These are phyloP conservation scores for Pristiophorus japonicus DNA, from an alignment of 2,113 vertebrate species.

Conservation along the genomic window DNA sequence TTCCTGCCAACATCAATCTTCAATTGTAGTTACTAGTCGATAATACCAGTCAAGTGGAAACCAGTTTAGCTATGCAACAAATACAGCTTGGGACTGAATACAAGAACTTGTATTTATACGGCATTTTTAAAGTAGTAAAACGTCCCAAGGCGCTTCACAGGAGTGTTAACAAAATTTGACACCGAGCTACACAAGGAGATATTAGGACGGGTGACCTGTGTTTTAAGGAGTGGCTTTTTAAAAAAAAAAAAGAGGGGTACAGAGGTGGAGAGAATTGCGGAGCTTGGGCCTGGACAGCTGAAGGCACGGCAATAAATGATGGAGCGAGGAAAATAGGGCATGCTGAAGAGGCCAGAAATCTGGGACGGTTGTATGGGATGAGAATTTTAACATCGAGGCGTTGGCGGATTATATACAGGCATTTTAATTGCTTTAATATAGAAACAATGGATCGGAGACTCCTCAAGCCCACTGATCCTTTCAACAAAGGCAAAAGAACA, in stretches of 20 bases:
- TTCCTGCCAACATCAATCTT: neutral
- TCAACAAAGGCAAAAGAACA: neutral
- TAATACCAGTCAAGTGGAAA: neutral
- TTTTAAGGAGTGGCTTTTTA: no score
- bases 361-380: neutral
- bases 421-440: neutral
- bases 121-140: neutral
- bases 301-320: no score
- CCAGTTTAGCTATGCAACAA: no score
- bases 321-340: neutral
- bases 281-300: neutral
- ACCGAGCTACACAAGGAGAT: no score
- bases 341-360: neutral
- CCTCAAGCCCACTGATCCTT: neutral
- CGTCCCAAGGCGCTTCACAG: neutral
- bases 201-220: no score
- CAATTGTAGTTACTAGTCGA: neutral
- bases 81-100: neutral
- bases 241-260: no score
- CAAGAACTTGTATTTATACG: no score
- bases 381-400: no score
- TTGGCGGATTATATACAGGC: neutral
- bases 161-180: no score
- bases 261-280: neutral
- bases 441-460: neutral